Evolutionary conservation across 2,113 vertebrate genomes (phyloP).

Genomic region (Campylomormyrus tamandua): DNA sequence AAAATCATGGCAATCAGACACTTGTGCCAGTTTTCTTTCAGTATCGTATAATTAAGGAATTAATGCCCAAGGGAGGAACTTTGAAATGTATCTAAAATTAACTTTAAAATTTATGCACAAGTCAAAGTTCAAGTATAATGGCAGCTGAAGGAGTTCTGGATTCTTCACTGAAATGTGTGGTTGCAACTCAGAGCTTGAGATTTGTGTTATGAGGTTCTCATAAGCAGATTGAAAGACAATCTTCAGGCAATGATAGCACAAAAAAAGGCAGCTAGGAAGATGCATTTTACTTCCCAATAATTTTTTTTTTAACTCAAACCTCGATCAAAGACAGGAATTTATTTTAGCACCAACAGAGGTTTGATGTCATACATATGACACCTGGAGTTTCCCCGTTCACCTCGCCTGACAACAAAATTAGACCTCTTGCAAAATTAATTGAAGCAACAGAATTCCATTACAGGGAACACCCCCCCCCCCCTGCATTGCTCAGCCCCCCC

Average conservation of each 20-base stretch:
- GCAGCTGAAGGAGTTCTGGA: background rate
- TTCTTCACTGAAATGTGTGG: background rate
- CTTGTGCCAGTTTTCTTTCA: background rate
- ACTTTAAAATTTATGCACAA: background rate
- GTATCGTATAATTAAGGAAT: background rate
- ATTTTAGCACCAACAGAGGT: background rate
- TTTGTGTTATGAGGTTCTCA: background rate
- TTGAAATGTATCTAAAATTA: constrained; percentile 11
- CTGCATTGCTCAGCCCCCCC: too few relatives aligned
- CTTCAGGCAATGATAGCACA: background rate
- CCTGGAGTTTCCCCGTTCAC: background rate
- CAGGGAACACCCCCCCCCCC: background rate
- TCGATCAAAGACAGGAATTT: background rate
- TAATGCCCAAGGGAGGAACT: background rate
- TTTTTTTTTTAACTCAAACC: background rate
- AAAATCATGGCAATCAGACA: background rate
- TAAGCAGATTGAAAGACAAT: background rate
- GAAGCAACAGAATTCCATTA: background rate
- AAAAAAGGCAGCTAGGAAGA: too few relatives aligned
- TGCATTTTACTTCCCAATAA: background rate
- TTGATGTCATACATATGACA: background rate
- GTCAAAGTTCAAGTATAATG: background rate
- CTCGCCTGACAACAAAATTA: background rate
- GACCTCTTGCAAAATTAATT: background rate
- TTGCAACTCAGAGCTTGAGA: background rate